Evolutionary conservation across 2,888 invertebrate genomes (phyloP).

Genomic region (Lymantria monacha): DNA sequence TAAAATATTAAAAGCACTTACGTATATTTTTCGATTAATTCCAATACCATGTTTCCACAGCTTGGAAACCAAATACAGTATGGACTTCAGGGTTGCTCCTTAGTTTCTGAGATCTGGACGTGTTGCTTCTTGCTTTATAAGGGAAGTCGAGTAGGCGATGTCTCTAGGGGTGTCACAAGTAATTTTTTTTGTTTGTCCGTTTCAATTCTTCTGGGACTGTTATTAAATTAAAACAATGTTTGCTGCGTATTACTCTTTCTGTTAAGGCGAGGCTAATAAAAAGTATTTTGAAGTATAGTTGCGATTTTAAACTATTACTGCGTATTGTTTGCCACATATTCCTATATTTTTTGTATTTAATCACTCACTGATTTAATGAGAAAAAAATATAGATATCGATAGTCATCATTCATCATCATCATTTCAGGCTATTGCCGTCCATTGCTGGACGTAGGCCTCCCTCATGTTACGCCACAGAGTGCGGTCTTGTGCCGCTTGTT

Average conservation of each 20-base stretch:
- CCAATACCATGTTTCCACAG: constrained; percentile 29
- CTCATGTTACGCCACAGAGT: too few relatives aligned
- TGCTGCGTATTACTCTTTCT: constrained; percentile 57
- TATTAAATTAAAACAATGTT: constrained; percentile 79
- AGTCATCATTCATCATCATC: too few relatives aligned
- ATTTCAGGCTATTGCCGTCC: too few relatives aligned
- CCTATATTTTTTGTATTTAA: too few relatives aligned
- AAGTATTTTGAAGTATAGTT: not conserved
- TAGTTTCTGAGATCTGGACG: constrained; percentile 36
- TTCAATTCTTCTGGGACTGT: constrained; percentile 45
- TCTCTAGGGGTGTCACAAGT: constrained; percentile 63
- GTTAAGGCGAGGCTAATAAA: constrained; percentile 43
- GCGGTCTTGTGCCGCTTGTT: too few relatives aligned
- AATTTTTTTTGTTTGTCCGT: constrained; percentile 55
- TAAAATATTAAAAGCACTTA: constrained; percentile 13
- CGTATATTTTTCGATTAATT: constrained; percentile 18
- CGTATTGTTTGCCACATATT: too few relatives aligned
- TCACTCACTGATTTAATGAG: too few relatives aligned
- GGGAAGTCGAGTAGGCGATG: constrained; percentile 40
- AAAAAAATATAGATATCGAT: too few relatives aligned
- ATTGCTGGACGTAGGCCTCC: too few relatives aligned
- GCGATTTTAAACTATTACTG: too few relatives aligned
- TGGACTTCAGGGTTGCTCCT: constrained; percentile 26
- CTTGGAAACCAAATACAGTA: constrained; percentile 10
- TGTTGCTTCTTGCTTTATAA: constrained; percentile 52